Evolutionary conservation across 2,797 vertebrate genomes (phyloP).

Genomic region (Scleropages formosus): DNA sequence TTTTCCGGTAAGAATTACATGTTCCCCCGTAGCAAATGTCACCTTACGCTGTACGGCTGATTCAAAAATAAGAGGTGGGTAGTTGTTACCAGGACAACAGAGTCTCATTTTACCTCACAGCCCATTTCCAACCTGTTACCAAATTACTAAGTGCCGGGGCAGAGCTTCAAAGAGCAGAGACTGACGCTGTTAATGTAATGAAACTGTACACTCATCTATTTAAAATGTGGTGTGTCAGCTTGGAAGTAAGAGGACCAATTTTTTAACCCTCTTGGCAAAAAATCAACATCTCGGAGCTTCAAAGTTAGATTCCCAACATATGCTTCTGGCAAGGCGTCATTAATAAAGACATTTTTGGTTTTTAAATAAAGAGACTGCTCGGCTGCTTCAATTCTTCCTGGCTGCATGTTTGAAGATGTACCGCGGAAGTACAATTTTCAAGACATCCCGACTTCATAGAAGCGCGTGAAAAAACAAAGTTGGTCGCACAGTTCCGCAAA

Average conservation of each 20-base stretch:
- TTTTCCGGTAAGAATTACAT: conserved; percentile 29
- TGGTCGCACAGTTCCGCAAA: no score
- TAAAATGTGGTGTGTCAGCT: conserved; percentile 77
- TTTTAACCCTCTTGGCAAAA: conserved; percentile 57
- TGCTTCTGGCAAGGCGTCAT: conserved; percentile 51
- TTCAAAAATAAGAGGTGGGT: conserved; percentile 73
- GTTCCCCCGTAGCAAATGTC: conserved; percentile 62
- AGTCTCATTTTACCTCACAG: conserved; percentile 87
- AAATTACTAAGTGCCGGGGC: conserved; percentile 79
- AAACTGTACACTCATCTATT: conserved; percentile 79
- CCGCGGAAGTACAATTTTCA: conserved; percentile 21
- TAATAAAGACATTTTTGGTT: conserved; percentile 53
- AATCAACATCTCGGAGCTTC: conserved; percentile 71
- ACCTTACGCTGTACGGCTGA: conserved; percentile 62
- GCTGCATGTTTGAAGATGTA: conserved; percentile 14
- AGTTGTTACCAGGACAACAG: conserved; percentile 78
- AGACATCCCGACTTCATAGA: conserved; percentile 11
- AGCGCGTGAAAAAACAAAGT: background rate
- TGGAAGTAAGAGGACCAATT: conserved; percentile 67
- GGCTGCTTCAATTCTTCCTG: conserved; percentile 7
- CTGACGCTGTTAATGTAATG: conserved; percentile 81
- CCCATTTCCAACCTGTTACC: conserved; percentile 94
- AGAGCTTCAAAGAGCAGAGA: conserved; percentile 79
- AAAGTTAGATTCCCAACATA: conserved; percentile 64
- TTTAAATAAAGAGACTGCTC: conserved; percentile 31